Evolutionary conservation across 2,888 invertebrate genomes (phyloP).

Genomic region (Scaptomyza reducta): DNA sequence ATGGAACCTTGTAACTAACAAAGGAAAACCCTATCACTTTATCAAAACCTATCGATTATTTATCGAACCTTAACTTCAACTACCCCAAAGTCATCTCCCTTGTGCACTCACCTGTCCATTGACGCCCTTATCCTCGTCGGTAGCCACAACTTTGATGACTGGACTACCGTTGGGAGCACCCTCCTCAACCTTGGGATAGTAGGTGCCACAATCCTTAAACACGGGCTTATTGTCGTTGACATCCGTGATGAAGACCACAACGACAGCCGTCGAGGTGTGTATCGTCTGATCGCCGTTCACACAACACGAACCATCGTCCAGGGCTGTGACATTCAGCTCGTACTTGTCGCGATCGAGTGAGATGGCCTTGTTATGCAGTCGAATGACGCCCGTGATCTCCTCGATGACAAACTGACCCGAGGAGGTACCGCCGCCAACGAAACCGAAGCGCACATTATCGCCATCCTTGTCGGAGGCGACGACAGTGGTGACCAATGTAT

Average conservation of each 20-base stretch:
- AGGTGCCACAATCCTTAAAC: conserved; percentile 96
- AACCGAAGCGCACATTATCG: conserved; percentile 96
- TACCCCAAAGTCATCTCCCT: too few species aligned
- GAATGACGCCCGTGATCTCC: conserved; percentile 97
- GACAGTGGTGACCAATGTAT: conserved; percentile 97
- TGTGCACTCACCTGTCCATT: conserved; percentile 89
- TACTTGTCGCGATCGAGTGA: conserved; percentile 96
- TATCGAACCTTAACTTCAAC: too few species aligned
- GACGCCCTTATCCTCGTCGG: conserved; percentile 97
- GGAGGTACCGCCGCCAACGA: conserved; percentile 94
- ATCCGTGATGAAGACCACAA: conserved; percentile 98
- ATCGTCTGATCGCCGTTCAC: conserved; percentile 93
- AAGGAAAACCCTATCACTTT: too few species aligned
- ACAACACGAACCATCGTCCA: conserved; percentile 99
- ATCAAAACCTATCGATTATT: too few species aligned
- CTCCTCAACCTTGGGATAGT: conserved; percentile 97
- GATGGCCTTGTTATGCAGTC: conserved; percentile 93
- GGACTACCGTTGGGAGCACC: conserved; percentile 97
- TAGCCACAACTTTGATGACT: conserved; percentile 96
- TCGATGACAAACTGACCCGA: conserved; percentile 98
- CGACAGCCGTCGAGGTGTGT: conserved; percentile 96
- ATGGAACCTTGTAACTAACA: too few species aligned
- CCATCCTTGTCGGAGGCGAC: conserved; percentile 99
- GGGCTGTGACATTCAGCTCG: conserved; percentile 97
- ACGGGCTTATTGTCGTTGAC: conserved; percentile 98